phyloP scores from a whole-genome alignment of 92 coral and sea anemone species.

The Desmophyllum pertusum region DNA sequence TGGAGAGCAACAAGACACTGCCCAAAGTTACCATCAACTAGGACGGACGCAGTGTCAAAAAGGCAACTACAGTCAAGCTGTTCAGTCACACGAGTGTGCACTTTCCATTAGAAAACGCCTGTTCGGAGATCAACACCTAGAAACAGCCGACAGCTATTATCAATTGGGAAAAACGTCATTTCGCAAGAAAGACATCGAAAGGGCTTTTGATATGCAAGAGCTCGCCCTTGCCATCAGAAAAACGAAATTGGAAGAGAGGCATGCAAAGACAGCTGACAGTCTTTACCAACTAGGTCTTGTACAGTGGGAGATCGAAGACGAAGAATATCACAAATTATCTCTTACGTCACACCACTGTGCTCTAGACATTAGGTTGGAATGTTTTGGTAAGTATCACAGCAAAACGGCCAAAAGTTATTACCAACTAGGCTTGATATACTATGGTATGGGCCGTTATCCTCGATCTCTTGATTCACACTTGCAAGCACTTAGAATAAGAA shows the following conservation, averaged over 20 bases:
- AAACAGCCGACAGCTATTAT: not conserved
- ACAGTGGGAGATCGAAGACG: not conserved
- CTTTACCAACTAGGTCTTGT: not conserved
- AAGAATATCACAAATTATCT: not conserved
- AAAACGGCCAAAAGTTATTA: too few relatives aligned
- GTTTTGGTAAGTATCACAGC: conserved; percentile 1
- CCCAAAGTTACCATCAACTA: not conserved
- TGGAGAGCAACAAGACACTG: not conserved
- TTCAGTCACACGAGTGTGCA: not conserved
- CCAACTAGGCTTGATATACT: not conserved
- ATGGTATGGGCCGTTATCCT: not conserved
- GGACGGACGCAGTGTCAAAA: not conserved
- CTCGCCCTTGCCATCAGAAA: not conserved
- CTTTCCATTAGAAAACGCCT: not conserved
- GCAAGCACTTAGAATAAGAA: not conserved
- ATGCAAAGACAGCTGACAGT: not conserved
- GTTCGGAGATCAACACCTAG: not conserved
- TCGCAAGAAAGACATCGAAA: not conserved
- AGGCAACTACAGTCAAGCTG: not conserved
- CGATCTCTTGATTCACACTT: not conserved
- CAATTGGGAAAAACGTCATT: not conserved
- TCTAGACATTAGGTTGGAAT: conserved; percentile 2
- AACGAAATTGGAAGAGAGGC: not conserved
- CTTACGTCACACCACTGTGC: not conserved
- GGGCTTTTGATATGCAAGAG: not conserved